Conservation (phyloP, 2,888 invertebrate species). For the Ophraella communa region DNA sequence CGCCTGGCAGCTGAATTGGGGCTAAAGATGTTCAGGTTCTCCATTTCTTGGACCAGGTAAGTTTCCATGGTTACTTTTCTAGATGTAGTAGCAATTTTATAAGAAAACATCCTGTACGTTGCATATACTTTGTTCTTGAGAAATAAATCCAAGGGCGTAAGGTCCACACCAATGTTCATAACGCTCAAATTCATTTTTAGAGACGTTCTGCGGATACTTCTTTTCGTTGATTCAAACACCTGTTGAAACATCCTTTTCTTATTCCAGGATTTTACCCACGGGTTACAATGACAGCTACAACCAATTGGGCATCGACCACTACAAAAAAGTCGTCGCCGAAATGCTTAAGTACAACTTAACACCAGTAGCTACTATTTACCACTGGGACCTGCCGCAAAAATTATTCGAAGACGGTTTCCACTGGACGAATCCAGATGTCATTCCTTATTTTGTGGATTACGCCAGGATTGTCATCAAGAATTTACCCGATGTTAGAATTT, state of each 20-base stretch:
- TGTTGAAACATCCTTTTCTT: too few relatives aligned
- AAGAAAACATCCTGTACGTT: too few relatives aligned
- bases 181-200: too few relatives aligned
- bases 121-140: too few relatives aligned
- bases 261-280: slow-evolving; percentile 56
- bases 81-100: too few relatives aligned
- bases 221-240: too few relatives aligned
- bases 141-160: too few relatives aligned
- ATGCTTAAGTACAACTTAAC: slow-evolving; percentile 39
- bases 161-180: too few relatives aligned
- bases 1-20: slow-evolving; percentile 64
- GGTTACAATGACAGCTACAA: slow-evolving; percentile 62
- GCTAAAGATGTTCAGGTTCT: slow-evolving; percentile 62
- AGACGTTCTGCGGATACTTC: too few relatives aligned
- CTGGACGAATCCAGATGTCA: slow-evolving; percentile 68
- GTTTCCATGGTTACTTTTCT: too few relatives aligned
- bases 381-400: slow-evolving; percentile 48
- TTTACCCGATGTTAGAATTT: slow-evolving; percentile 47
- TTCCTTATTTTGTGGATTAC: slow-evolving; percentile 67
- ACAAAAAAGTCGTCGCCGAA: slow-evolving; percentile 26
- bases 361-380: slow-evolving; percentile 33
- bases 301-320: slow-evolving; percentile 55
- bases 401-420: slow-evolving; percentile 62
- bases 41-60: slow-evolving; percentile 43
- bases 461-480: slow-evolving; percentile 62